Conservation (phyloP, 1,140 invertebrate genomes). For the Pomacea maculata region DNA sequence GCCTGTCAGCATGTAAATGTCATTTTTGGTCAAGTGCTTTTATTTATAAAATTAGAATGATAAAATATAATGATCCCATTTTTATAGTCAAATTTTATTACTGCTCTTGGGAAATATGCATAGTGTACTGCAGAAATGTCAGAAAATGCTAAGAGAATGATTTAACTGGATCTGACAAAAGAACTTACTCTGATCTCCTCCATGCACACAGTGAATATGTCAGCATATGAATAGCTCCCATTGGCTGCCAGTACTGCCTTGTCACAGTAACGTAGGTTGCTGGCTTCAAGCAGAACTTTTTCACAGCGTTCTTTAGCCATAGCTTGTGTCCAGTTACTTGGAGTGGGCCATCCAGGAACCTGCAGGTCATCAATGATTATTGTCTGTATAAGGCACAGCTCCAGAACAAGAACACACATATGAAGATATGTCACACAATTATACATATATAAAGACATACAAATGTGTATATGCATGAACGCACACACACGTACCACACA, state of each 20-base stretch:
- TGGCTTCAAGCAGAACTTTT: neutral
- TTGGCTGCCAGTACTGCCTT: slow-evolving; percentile 6
- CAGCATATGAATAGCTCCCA: neutral
- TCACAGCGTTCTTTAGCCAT: neutral
- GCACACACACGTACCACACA: slow-evolving; percentile 9
- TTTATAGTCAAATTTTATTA: neutral
- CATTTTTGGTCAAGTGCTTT: neutral
- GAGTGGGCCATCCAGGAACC: neutral
- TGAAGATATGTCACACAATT: neutral
- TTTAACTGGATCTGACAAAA: neutral
- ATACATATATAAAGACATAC: slow-evolving; percentile 9
- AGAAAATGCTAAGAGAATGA: too few species aligned
- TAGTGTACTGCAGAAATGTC: neutral
- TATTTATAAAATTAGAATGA: neutral
- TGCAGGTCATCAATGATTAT: neutral
- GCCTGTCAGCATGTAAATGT: neutral
- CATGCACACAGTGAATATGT: neutral
- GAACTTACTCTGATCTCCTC: slow-evolving; percentile 17
- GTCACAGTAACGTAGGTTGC: slow-evolving; percentile 4
- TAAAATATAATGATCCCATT: neutral
- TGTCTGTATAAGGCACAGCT: too few species aligned
- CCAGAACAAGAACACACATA: neutral
- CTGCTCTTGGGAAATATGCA: neutral
- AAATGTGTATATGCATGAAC: slow-evolving; percentile 5
- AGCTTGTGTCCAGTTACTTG: slow-evolving; percentile 18